Percentiles rank a stretch among this genome's conserved stretches.
phyloP scores from a whole-genome alignment of 2,888 invertebrate species.

The Cotesia congregata region DNA sequence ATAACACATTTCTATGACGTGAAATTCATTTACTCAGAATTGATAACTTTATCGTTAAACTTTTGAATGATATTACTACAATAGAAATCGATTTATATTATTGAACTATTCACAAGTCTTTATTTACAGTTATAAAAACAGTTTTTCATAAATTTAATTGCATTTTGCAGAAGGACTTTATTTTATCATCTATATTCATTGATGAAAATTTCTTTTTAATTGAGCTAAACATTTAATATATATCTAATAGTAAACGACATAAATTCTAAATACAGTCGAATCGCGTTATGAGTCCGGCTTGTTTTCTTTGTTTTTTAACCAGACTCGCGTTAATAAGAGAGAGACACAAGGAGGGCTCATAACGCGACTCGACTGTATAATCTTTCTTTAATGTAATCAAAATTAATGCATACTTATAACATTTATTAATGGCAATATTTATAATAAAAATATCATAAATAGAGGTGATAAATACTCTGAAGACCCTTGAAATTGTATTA shows the following conservation, averaged over 20 bases:
- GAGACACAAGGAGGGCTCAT: no score
- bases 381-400: background rate
- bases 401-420: background rate
- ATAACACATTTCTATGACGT: constrained; percentile 2
- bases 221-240: no score
- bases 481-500: constrained; percentile 9
- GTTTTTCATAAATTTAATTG: no score
- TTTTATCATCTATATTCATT: no score
- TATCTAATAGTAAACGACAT: no score
- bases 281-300: no score
- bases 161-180: no score
- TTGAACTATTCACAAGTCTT: background rate
- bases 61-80: background rate
- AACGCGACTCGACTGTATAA: no score
- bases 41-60: background rate
- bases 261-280: background rate
- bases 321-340: no score
- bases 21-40: background rate
- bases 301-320: no score
- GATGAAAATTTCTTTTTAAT: no score
- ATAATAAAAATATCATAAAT: constrained; percentile 44
- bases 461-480: constrained; percentile 12
- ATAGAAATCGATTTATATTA: background rate
- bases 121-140: background rate
- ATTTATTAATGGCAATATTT: constrained; percentile 24